Conservation (phyloP, 1,140 invertebrate genomes). For the Lucilia sericata region DNA sequence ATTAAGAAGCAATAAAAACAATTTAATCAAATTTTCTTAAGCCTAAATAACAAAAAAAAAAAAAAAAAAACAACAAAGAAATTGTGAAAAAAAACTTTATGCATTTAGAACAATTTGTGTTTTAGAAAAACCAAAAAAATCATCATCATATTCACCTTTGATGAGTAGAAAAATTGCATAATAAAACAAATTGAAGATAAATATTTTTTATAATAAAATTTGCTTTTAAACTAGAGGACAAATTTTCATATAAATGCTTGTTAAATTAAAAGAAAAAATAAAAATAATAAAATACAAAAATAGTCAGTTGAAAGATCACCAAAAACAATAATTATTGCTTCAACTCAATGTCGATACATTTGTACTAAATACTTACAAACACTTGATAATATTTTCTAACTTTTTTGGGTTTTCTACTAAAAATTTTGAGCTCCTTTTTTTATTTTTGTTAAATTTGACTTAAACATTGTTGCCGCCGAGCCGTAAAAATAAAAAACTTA, state of each 20-base stretch:
- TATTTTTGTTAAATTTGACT: conserved; percentile 10
- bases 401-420: no score
- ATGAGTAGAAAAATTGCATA: neutral
- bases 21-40: conserved; percentile 19
- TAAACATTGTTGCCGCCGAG: conserved; percentile 64
- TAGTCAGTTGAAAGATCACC: no score
- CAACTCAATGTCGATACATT: neutral
- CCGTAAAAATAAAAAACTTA: conserved; percentile 49
- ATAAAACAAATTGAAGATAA: neutral
- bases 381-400: neutral
- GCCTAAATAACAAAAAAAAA: conserved; percentile 23
- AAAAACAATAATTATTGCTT: conserved; percentile 9
- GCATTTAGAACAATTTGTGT: conserved; percentile 39
- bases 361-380: neutral
- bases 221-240: conserved; percentile 20
- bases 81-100: conserved; percentile 25
- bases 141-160: neutral
- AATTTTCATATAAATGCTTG: conserved; percentile 33
- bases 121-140: neutral
- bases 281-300: no score
- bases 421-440: neutral
- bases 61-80: neutral
- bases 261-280: neutral
- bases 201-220: conserved; percentile 39
- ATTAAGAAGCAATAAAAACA: conserved; percentile 29